These are phyloP conservation scores for Tetragonula clypearis DNA, from an alignment of 1,140 invertebrate genomes.

Conservation along the genomic window DNA sequence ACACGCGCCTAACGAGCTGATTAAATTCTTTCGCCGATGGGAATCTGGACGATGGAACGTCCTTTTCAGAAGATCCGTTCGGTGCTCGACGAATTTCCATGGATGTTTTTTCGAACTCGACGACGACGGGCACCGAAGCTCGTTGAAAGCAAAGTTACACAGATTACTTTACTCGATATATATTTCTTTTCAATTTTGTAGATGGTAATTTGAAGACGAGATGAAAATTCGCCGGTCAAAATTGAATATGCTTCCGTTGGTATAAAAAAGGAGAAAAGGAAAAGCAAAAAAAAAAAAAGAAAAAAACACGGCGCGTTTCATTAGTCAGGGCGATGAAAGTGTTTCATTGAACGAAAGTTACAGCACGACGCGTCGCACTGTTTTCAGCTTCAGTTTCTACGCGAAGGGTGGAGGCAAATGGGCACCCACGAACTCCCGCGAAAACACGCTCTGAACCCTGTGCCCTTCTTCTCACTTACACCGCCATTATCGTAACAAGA, in stretches of 20 bases:
- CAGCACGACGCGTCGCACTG: neutral
- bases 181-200: neutral
- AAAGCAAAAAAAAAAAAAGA: no score
- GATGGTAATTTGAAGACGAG: neutral
- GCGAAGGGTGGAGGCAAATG: neutral
- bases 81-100: neutral
- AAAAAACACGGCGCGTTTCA: neutral
- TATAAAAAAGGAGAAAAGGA: no score
- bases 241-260: neutral
- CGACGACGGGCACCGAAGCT: neutral
- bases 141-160: neutral
- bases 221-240: neutral
- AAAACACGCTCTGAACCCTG: neutral
- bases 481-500: conserved; percentile 30
- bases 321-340: neutral
- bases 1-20: conserved; percentile 21
- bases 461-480: conserved; percentile 8
- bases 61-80: neutral
- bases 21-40: conserved; percentile 24
- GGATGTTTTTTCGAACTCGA: neutral
- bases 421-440: neutral
- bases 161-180: neutral
- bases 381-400: neutral
- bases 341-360: neutral
- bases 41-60: no score